A percentile compares a stretch with the other conserved stretches of the same genome.
Conservation (phyloP, 2,888 invertebrate genomes). For the Xylophagus ater region DNA sequence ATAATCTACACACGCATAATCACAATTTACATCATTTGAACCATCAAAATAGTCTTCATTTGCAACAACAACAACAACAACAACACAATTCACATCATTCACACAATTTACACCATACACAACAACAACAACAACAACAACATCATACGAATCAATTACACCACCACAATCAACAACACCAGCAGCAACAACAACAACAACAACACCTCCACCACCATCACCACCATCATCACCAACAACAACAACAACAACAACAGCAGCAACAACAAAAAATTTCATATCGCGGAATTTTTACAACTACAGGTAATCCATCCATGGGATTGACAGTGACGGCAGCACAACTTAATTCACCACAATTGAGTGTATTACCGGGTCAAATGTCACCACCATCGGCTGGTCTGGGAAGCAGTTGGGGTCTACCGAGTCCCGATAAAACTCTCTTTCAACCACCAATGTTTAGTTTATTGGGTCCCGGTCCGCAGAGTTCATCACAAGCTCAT, state of each 20-base stretch:
- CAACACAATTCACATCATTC: conserved; percentile 4
- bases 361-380: conserved; percentile 39
- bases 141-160: conserved; percentile 24
- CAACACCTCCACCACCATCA: conserved; percentile 21
- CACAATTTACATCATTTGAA: conserved; percentile 20
- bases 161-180: conserved; percentile 28
- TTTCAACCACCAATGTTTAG: conserved; percentile 53
- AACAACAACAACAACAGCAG: conserved; percentile 42
- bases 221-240: conserved; percentile 34
- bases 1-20: too few relatives aligned
- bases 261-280: conserved; percentile 43
- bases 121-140: conserved; percentile 24
- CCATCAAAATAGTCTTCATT: conserved; percentile 25
- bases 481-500: conserved; percentile 46
- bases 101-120: conserved; percentile 19
- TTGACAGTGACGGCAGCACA: conserved; percentile 25
- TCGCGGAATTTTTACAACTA: conserved; percentile 62
- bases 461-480: conserved; percentile 47
- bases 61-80: conserved; percentile 29
- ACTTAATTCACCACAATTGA: conserved; percentile 35
- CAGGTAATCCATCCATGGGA: conserved; percentile 42
- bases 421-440: conserved; percentile 53
- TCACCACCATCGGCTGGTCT: conserved; percentile 47
- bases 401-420: conserved; percentile 62
- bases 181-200: conserved; percentile 27